phyloP scores from a whole-genome alignment of 2,888 invertebrate genomes.

The Stegana nigrithorax region DNA sequence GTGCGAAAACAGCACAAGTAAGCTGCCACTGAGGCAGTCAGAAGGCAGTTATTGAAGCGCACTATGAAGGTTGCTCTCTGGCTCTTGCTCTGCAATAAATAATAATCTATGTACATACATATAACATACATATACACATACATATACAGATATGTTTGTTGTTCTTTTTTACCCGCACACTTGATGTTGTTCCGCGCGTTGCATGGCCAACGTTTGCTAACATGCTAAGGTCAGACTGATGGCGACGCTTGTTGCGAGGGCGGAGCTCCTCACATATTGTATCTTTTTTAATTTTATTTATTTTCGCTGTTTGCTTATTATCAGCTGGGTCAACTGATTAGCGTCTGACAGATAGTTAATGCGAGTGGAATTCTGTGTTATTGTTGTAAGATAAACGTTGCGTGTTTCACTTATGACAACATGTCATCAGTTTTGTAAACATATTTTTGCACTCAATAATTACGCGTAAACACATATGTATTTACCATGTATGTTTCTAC shows the following conservation, averaged over 20 bases:
- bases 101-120: too few species aligned
- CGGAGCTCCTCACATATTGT: background rate
- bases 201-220: background rate
- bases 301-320: background rate
- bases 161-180: background rate
- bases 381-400: too few species aligned
- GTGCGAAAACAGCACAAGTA: background rate
- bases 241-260: too few species aligned
- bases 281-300: background rate
- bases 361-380: too few species aligned
- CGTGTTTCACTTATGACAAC: background rate
- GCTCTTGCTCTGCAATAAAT: background rate
- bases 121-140: too few species aligned
- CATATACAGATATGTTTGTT: background rate
- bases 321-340: background rate
- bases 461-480: conserved; percentile 13
- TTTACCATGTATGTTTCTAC: too few species aligned
- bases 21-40: background rate
- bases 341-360: too few species aligned
- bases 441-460: conserved; percentile 41
- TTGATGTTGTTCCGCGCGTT: background rate
- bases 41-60: background rate
- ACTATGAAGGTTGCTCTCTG: background rate
- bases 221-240: background rate
- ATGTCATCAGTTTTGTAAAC: conserved; percentile 29